Evolutionary conservation across 2,797 vertebrate genomes (phyloP).

Genomic region (Craterocephalus amniculus): DNA sequence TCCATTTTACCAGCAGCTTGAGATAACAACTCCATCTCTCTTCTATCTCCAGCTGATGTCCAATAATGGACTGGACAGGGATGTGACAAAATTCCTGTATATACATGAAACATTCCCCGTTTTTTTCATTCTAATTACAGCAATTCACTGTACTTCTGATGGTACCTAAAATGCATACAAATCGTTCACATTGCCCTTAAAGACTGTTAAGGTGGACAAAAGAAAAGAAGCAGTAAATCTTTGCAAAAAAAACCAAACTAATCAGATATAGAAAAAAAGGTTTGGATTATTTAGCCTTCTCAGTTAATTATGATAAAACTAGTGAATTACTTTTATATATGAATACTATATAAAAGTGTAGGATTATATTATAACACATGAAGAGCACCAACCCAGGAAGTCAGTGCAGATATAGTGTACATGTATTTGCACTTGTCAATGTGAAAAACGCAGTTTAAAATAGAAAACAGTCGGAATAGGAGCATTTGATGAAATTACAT

Average conservation of each 20-base stretch:
- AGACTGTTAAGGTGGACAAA: slow-evolving; percentile 39
- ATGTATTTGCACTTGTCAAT: slow-evolving; percentile 45
- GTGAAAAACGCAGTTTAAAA: slow-evolving; percentile 44
- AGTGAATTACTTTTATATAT: slow-evolving; percentile 54
- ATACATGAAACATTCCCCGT: slow-evolving; percentile 40
- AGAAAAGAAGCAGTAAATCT: slow-evolving; percentile 51
- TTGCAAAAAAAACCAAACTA: slow-evolving; percentile 42
- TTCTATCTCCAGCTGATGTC: slow-evolving; percentile 50
- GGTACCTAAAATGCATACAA: slow-evolving; percentile 14
- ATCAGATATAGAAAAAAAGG: slow-evolving; percentile 65
- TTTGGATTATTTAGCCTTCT: slow-evolving; percentile 63
- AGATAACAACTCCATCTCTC: slow-evolving; percentile 58
- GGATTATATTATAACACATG: slow-evolving; percentile 58
- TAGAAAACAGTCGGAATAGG: slow-evolving; percentile 29
- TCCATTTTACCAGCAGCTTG: slow-evolving; percentile 41
- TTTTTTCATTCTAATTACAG: slow-evolving; percentile 33
- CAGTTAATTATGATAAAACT: slow-evolving; percentile 55
- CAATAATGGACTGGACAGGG: slow-evolving; percentile 55
- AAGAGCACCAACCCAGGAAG: slow-evolving; percentile 37
- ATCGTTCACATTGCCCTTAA: slow-evolving; percentile 46
- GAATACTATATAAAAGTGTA: slow-evolving; percentile 57
- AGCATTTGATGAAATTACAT: slow-evolving; percentile 40
- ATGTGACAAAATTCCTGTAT: slow-evolving; percentile 44
- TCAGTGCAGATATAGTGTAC: slow-evolving; percentile 51
- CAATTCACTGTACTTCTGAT: slow-evolving; percentile 16